Evolutionary conservation across 2,888 invertebrate genomes (phyloP).

Genomic region (Tetanocera ferruginea): DNA sequence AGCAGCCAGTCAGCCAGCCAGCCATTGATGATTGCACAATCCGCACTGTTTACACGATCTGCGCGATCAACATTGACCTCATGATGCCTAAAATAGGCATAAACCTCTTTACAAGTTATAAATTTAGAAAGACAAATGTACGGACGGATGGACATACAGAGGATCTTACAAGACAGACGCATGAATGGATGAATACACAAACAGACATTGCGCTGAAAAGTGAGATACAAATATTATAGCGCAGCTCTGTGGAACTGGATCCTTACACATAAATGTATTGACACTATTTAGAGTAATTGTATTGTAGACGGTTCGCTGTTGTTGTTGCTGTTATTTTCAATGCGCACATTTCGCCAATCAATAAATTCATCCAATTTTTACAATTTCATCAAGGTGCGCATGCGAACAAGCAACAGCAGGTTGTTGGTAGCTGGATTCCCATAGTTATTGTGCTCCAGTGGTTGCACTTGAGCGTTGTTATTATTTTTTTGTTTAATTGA

Average conservation of each 20-base stretch:
- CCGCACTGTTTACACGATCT: conserved; percentile 6
- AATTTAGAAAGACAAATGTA: conserved; percentile 18
- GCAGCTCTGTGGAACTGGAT: too few species aligned
- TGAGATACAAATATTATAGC: too few species aligned
- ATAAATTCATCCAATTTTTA: neutral
- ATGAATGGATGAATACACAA: neutral
- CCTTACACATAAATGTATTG: too few species aligned
- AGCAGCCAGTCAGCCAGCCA: too few species aligned
- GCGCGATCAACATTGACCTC: conserved; percentile 37
- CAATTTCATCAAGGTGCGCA: conserved; percentile 17
- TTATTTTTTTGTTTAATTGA: neutral
- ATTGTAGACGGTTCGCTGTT: neutral
- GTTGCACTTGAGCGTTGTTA: conserved; percentile 26
- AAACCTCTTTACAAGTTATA: conserved; percentile 34
- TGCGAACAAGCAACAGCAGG: neutral
- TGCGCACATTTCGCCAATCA: neutral
- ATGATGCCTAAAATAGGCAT: conserved; percentile 33
- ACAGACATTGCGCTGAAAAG: neutral
- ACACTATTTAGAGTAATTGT: too few species aligned
- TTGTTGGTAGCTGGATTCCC: neutral
- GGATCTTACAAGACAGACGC: neutral
- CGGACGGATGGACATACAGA: neutral
- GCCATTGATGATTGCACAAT: conserved; percentile 3
- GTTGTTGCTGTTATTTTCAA: neutral
- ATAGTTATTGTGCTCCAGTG: neutral